Percentiles rank a stretch among this genome's conserved stretches.
Evolutionary conservation across 2,797 vertebrate genomes (phyloP).

Genomic region (Anniella stebbinsi): DNA sequence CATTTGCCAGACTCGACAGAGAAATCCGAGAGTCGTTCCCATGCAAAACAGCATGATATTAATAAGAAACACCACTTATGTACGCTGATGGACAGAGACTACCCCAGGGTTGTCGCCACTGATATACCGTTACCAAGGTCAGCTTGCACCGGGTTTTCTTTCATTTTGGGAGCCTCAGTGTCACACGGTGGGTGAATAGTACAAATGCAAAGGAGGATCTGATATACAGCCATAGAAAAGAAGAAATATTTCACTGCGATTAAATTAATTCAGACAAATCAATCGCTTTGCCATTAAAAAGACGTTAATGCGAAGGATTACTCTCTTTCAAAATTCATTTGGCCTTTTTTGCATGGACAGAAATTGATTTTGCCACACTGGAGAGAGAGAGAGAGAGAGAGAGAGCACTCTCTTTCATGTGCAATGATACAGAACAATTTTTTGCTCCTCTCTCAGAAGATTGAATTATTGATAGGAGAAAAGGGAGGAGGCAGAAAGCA

Average conservation of each 20-base stretch:
- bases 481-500: constrained; percentile 13
- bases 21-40: not conserved
- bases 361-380: constrained; percentile 38
- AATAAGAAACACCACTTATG: not conserved
- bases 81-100: not conserved
- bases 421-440: constrained; percentile 29
- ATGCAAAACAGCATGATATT: not conserved
- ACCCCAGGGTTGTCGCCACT: not conserved
- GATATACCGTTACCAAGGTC: not conserved
- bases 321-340: constrained; percentile 31
- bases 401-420: not conserved
- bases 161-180: not conserved
- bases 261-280: constrained; percentile 43
- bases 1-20: not conserved
- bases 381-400: not conserved
- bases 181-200: not conserved
- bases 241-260: constrained; percentile 17
- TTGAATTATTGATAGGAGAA: constrained; percentile 37
- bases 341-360: constrained; percentile 15
- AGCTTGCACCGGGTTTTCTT: not conserved
- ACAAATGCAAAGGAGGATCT: not conserved
- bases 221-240: not conserved
- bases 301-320: constrained; percentile 23
- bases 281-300: constrained; percentile 27
- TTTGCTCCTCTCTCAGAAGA: constrained; percentile 7